A percentile compares a stretch with the other conserved stretches of the same genome.
These are phyloP conservation scores for Motacilla tschutschensis DNA, from an alignment of 2,113 vertebrate species.

Conservation along the genomic window DNA sequence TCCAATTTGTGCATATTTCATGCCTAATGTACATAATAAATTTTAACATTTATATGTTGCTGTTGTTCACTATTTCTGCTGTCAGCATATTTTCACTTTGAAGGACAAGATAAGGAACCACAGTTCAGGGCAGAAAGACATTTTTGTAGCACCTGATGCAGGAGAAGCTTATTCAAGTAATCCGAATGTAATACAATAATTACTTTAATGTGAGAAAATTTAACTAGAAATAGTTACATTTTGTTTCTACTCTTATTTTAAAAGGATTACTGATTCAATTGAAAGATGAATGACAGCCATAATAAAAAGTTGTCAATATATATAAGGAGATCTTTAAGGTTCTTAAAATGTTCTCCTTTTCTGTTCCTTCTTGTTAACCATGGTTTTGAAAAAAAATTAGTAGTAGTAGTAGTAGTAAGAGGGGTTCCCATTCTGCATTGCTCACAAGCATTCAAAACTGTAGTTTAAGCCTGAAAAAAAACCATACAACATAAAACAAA, in stretches of 20 bases:
- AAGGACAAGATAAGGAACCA: neutral
- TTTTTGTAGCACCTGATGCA: neutral
- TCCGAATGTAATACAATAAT: neutral
- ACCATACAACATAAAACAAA: accelerated
- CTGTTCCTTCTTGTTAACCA: neutral
- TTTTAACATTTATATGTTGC: neutral
- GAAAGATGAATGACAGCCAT: neutral
- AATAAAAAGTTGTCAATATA: neutral
- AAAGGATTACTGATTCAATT: neutral
- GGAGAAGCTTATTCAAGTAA: neutral
- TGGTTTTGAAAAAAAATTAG: neutral
- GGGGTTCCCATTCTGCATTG: neutral
- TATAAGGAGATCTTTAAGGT: too few species aligned
- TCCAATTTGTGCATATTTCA: neutral
- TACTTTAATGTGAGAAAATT: neutral
- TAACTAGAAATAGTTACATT: neutral
- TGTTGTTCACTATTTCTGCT: neutral
- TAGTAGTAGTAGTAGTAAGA: neutral
- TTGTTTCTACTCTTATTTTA: neutral
- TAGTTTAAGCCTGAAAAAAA: neutral
- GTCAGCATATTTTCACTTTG: neutral
- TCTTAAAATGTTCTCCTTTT: neutral
- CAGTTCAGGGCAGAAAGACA: neutral
- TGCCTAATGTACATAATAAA: neutral
- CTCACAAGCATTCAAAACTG: neutral